Conservation (phyloP, 1,140 invertebrate species). For the Tetramorium parvispinum region DNA sequence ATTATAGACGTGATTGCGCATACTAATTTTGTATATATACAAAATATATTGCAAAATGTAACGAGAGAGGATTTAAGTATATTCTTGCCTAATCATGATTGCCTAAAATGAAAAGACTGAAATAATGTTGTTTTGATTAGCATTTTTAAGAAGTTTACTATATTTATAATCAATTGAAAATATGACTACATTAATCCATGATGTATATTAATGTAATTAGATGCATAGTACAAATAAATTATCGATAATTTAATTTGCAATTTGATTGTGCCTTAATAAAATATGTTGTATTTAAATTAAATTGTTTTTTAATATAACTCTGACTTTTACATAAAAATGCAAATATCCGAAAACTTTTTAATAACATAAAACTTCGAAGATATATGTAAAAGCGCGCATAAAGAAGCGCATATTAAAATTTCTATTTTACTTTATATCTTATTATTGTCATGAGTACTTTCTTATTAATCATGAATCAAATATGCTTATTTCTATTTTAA, state of each 20-base stretch:
- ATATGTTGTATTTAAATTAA: background rate
- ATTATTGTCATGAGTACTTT: background rate
- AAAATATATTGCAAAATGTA: background rate
- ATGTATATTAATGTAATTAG: background rate
- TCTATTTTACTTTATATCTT: background rate
- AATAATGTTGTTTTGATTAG: constrained; percentile 9
- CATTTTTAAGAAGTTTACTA: background rate
- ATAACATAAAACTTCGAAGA: background rate
- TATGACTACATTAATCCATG: background rate
- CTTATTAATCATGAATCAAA: background rate
- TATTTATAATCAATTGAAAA: background rate
- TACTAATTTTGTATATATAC: background rate
- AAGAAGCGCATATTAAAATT: background rate
- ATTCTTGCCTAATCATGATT: background rate
- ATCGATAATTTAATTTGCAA: background rate
- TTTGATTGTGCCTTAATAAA: background rate
- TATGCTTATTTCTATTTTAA: background rate
- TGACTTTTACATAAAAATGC: background rate
- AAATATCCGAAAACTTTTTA: background rate
- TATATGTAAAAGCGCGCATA: background rate
- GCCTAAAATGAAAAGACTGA: background rate
- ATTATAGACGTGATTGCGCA: background rate
- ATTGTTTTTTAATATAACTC: background rate
- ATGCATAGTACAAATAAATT: background rate
- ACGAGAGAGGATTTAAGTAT: background rate